Conservation (phyloP, 2,888 invertebrate genomes). For the Cheiracanthium punctorium region DNA sequence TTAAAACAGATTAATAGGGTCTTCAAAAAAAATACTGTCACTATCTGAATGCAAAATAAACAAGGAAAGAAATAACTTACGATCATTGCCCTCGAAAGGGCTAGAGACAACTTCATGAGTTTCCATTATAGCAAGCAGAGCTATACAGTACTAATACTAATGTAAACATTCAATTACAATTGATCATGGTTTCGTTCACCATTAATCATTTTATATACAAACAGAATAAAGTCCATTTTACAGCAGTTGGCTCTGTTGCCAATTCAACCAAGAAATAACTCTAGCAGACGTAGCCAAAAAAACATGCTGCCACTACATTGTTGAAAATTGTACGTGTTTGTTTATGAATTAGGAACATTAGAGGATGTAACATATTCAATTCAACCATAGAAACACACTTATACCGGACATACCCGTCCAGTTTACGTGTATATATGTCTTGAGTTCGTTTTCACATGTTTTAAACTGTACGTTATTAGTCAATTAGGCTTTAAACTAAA, state of each 20-base stretch:
- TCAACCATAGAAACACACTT: too few relatives aligned
- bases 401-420: too few relatives aligned
- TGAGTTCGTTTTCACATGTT: too few relatives aligned
- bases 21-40: too few relatives aligned
- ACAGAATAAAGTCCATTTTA: slow-evolving; percentile 47
- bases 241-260: slow-evolving; percentile 60
- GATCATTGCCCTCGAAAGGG: slow-evolving; percentile 40
- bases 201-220: slow-evolving; percentile 47
- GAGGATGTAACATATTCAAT: too few relatives aligned
- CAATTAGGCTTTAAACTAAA: too few relatives aligned
- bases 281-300: slow-evolving; percentile 44
- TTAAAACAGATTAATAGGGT: too few relatives aligned
- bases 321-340: too few relatives aligned
- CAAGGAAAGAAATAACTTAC: slow-evolving; percentile 32
- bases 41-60: too few relatives aligned
- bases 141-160: neutral
- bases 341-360: too few relatives aligned
- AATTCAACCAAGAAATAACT: slow-evolving; percentile 18
- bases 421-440: too few relatives aligned
- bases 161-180: slow-evolving; percentile 13
- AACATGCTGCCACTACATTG: slow-evolving; percentile 29
- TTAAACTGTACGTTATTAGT: too few relatives aligned
- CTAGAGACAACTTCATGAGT: slow-evolving; percentile 38
- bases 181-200: slow-evolving; percentile 9
- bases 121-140: slow-evolving; percentile 25